Evolutionary conservation across 2,888 invertebrate genomes (phyloP).

Genomic region (Platycheirus rosarum): DNA sequence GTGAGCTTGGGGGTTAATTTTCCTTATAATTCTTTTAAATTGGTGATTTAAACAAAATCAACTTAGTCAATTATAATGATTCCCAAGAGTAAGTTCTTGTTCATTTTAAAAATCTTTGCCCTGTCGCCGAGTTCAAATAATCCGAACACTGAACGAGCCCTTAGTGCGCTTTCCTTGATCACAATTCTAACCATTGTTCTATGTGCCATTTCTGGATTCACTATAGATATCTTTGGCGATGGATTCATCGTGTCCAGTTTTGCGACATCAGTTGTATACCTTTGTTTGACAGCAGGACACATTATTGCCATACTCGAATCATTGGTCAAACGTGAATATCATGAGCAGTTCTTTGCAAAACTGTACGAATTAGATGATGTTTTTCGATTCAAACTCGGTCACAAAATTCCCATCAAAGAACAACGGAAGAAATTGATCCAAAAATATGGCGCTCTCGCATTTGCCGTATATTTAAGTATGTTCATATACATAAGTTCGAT

Average conservation of each 20-base stretch:
- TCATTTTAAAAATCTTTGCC: not conserved
- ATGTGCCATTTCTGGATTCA: not conserved
- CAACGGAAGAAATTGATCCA: not conserved
- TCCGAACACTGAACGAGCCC: not conserved
- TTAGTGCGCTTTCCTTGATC: not conserved
- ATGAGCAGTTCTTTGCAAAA: not conserved
- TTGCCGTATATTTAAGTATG: not conserved
- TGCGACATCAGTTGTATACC: slow-evolving; percentile 5
- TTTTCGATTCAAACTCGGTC: not conserved
- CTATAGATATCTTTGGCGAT: slow-evolving; percentile 7
- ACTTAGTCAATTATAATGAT: not conserved
- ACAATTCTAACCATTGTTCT: not conserved
- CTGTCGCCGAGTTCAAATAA: not conserved
- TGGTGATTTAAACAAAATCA: not conserved
- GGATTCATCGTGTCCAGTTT: slow-evolving; percentile 10
- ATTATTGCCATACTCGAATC: not conserved
- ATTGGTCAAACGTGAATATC: not conserved
- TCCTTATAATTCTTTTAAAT: too few species aligned
- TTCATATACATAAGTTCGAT: not conserved
- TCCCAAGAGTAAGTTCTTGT: not conserved
- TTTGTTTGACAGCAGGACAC: not conserved
- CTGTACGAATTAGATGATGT: slow-evolving; percentile 3
- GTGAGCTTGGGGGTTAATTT: too few species aligned
- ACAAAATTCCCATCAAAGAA: not conserved
- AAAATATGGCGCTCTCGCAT: not conserved